Evolutionary conservation across 2,113 vertebrate genomes (phyloP).

Genomic region (Ciconia boyciana): DNA sequence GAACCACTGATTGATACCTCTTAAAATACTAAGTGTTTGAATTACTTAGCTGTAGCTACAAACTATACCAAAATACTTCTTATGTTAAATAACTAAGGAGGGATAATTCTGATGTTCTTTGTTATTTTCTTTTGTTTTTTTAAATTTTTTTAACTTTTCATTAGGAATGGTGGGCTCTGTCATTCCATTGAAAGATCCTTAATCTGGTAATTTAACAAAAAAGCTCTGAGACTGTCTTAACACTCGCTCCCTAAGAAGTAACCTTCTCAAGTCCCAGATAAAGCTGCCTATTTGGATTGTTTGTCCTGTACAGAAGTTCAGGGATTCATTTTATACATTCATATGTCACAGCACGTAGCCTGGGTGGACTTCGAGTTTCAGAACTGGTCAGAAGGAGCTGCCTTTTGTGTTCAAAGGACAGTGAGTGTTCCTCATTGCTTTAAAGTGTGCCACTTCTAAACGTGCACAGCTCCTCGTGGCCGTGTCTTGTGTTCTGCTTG

Average conservation of each 20-base stretch:
- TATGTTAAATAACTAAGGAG: background rate
- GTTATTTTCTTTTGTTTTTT: background rate
- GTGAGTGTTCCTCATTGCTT: background rate
- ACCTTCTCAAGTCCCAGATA: background rate
- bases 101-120: background rate
- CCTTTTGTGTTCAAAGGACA: background rate
- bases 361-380: background rate
- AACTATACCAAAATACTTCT: background rate
- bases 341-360: background rate
- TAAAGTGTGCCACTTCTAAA: background rate
- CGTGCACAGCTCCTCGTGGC: background rate
- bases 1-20: background rate
- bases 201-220: background rate
- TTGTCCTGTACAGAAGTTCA: background rate
- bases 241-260: rapidly evolving
- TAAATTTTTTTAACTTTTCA: background rate
- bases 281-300: background rate
- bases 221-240: background rate
- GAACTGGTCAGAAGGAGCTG: background rate
- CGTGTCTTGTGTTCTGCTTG: background rate
- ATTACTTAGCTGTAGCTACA: background rate
- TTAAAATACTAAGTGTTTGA: background rate
- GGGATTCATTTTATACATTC: background rate
- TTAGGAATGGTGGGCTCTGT: background rate
- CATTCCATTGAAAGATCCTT: background rate